Conservation (phyloP, 2,888 invertebrate genomes). For the Neoitamus cyanurus region DNA sequence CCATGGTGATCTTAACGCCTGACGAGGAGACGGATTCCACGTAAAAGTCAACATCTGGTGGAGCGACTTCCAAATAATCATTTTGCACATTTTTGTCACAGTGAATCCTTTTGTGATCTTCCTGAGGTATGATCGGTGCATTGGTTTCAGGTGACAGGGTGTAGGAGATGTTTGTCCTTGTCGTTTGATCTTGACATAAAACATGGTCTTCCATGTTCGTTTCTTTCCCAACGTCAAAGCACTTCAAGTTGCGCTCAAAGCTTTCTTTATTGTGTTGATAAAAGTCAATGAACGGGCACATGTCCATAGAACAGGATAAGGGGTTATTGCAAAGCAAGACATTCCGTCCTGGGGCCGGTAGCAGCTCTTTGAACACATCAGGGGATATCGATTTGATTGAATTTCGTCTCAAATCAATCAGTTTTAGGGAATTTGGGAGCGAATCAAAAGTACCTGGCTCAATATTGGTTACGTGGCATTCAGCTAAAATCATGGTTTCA, state of each 20-base stretch:
- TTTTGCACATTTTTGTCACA: neutral
- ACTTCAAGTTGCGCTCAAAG: neutral
- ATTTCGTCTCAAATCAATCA: neutral
- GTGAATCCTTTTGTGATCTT: neutral
- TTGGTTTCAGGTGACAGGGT: neutral
- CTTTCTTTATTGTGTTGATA: neutral
- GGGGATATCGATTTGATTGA: neutral
- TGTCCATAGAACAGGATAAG: neutral
- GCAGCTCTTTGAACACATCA: neutral
- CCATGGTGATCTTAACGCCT: neutral
- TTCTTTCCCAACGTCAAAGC: neutral
- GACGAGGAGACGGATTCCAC: neutral
- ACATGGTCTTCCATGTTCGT: neutral
- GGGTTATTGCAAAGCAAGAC: neutral
- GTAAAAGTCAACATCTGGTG: conserved; percentile 4
- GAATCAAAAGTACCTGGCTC: neutral
- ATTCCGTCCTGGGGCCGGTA: neutral
- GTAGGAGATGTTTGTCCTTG: neutral
- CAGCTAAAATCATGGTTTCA: neutral
- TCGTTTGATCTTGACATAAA: neutral
- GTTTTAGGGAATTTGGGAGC: neutral
- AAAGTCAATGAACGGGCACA: neutral
- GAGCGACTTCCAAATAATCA: neutral
- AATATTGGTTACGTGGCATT: neutral
- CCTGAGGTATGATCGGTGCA: neutral